Percentiles rank a stretch among this genome's conserved stretches.
phyloP scores from a whole-genome alignment of 2,888 invertebrate species.

The Podabrus alpinus region DNA sequence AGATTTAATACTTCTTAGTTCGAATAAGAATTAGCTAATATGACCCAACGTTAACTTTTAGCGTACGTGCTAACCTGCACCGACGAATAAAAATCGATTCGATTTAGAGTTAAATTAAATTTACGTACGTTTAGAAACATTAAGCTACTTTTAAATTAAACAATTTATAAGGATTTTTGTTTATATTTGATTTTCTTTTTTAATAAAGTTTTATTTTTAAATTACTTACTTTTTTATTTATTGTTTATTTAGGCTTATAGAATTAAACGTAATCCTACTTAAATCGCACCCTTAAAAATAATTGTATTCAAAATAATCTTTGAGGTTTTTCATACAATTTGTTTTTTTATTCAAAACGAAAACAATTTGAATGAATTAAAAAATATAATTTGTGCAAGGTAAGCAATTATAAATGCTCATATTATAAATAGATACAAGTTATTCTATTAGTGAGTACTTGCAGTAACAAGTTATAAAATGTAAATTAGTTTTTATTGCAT shows the following conservation, averaged over 20 bases:
- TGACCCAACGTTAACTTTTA: background rate
- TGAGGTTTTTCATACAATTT: background rate
- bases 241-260: background rate
- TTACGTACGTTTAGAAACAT: background rate
- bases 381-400: background rate
- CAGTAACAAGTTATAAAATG: background rate
- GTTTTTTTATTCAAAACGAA: background rate
- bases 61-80: background rate
- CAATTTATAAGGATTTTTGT: background rate
- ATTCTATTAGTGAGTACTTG: background rate
- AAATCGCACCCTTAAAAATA: background rate
- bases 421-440: background rate
- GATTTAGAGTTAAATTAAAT: background rate
- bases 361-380: background rate
- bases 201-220: background rate
- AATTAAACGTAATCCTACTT: background rate
- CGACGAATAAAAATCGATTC: background rate
- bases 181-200: background rate
- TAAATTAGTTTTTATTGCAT: background rate
- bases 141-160: background rate
- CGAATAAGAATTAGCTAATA: background rate
- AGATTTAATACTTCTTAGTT: background rate
- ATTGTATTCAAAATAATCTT: background rate
- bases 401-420: background rate
- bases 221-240: background rate